Evolutionary conservation across 2,888 invertebrate species (phyloP).

Genomic region (Meandrusa payeni): DNA sequence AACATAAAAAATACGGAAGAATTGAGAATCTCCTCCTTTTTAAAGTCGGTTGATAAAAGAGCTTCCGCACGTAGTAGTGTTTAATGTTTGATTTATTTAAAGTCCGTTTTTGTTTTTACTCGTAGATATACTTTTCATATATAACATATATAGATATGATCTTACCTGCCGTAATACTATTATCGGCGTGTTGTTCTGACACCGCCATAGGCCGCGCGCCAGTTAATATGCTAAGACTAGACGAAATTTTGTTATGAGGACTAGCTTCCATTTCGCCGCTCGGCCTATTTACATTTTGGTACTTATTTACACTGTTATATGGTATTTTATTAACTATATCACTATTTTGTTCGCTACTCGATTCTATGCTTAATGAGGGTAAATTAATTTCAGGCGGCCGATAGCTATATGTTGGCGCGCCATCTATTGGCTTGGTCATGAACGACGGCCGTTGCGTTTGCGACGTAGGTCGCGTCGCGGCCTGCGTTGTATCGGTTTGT

Average conservation of each 20-base stretch:
- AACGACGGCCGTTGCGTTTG: constrained; percentile 75
- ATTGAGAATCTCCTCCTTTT: too few relatives aligned
- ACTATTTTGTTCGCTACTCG: constrained; percentile 78
- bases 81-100: too few relatives aligned
- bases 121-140: too few relatives aligned
- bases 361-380: constrained; percentile 69
- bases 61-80: too few relatives aligned
- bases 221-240: constrained; percentile 76
- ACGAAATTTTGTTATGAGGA: constrained; percentile 79
- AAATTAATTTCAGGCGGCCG: constrained; percentile 71
- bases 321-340: constrained; percentile 79
- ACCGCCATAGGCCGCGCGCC: constrained; percentile 76
- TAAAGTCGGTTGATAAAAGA: too few relatives aligned
- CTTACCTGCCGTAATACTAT: constrained; percentile 72
- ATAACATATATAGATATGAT: neutral
- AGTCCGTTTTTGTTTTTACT: too few relatives aligned
- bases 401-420: constrained; percentile 66
- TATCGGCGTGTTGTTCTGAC: constrained; percentile 69
- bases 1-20: too few relatives aligned
- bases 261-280: constrained; percentile 72
- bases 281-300: constrained; percentile 79
- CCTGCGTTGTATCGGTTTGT: constrained; percentile 52
- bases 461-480: constrained; percentile 53
- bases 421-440: constrained; percentile 78
- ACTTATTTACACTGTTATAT: constrained; percentile 79